These are phyloP conservation scores for Amphipyra tragopoginis DNA, from an alignment of 2,888 invertebrate species.

Conservation along the genomic window DNA sequence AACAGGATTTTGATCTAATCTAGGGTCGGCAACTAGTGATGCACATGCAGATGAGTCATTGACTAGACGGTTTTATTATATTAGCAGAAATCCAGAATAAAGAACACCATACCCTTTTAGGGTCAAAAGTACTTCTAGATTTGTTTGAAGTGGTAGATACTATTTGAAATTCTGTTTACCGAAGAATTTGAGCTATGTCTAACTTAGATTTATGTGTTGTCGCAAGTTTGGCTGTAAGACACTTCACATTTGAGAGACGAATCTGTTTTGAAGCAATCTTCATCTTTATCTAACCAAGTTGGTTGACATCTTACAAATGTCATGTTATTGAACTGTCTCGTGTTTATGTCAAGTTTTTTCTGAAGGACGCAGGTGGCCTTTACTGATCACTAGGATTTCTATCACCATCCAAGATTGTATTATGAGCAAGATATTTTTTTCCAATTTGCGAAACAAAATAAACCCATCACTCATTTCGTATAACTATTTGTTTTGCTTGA, in stretches of 20 bases:
- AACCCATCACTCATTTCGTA: no score
- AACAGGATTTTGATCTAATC: no score
- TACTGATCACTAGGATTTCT: neutral
- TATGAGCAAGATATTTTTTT: no score
- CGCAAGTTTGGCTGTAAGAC: conserved; percentile 28
- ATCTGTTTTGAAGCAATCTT: conserved; percentile 40
- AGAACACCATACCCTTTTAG: no score
- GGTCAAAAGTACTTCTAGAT: no score
- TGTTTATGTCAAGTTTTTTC: conserved; percentile 1
- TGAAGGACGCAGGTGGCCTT: neutral
- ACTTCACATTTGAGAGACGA: conserved; percentile 33
- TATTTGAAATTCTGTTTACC: conserved; percentile 34
- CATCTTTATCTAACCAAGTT: conserved; percentile 33
- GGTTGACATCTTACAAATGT: conserved; percentile 35
- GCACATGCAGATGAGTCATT: no score
- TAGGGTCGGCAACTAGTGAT: no score
- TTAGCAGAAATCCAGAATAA: no score
- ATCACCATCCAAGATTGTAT: neutral
- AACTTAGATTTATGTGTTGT: conserved; percentile 44
- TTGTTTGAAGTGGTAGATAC: conserved; percentile 5
- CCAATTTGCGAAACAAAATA: no score
- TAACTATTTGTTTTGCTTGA: no score
- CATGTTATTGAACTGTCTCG: conserved; percentile 28
- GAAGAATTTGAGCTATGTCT: conserved; percentile 30
- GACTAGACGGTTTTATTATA: no score